Percentiles rank a stretch among this genome's conserved stretches.
Evolutionary conservation across 2,113 vertebrate species (phyloP).

Genomic region (Otolemur garnettii): DNA sequence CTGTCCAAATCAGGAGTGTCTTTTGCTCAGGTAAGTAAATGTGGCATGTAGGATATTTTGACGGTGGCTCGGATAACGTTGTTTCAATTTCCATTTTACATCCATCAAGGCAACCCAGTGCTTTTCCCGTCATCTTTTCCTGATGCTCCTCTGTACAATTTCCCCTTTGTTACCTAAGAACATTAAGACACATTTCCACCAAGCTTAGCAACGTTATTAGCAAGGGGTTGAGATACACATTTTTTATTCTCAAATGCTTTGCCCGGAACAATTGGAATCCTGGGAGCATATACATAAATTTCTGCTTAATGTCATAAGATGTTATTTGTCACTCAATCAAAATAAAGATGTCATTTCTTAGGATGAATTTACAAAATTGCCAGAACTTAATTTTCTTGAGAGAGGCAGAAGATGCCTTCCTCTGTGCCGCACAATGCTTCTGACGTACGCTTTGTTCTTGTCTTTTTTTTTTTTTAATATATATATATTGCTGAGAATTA

Average conservation of each 20-base stretch:
- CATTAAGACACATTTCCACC: not conserved
- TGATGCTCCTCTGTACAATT: not conserved
- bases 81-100: not conserved
- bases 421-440: slow-evolving; percentile 41
- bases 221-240: slow-evolving; percentile 14
- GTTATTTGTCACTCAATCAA: slow-evolving; percentile 82
- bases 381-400: slow-evolving; percentile 76
- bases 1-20: not conserved
- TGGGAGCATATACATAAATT: slow-evolving; percentile 67
- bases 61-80: not conserved
- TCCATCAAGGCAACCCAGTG: not conserved
- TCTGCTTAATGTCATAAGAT: slow-evolving; percentile 75
- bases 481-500: not conserved
- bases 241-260: slow-evolving; percentile 64
- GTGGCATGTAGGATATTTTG: not conserved
- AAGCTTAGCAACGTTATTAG: not conserved
- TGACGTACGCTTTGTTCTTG: slow-evolving; percentile 51
- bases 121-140: not conserved
- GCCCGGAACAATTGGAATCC: slow-evolving; percentile 70
- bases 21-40: not conserved
- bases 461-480: slow-evolving; percentile 26
- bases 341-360: slow-evolving; percentile 80
- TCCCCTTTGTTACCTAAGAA: not conserved
- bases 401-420: slow-evolving; percentile 54
- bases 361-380: slow-evolving; percentile 76